Evolutionary conservation across 2,113 vertebrate genomes (phyloP).

Genomic region (Psilopsiagon aymara): DNA sequence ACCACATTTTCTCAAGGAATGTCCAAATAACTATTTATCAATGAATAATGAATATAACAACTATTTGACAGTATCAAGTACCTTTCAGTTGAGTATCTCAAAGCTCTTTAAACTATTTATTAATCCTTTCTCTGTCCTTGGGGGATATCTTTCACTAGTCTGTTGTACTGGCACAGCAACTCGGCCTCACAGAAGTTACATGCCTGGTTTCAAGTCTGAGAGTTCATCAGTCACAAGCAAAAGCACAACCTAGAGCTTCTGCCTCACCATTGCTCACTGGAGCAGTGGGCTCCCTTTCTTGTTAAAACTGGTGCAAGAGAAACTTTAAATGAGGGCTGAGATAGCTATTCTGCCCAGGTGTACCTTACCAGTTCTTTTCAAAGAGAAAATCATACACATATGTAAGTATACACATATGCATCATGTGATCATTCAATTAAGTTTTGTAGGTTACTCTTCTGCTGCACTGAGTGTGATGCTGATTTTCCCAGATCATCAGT

Average conservation of each 20-base stretch:
- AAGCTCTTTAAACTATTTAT: constrained; percentile 17
- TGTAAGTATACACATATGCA: not conserved
- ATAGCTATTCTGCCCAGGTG: not conserved
- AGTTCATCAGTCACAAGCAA: not conserved
- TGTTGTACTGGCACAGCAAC: not conserved
- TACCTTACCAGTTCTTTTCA: not conserved
- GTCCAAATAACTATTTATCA: constrained; percentile 34
- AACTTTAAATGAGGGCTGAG: not conserved
- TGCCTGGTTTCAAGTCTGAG: not conserved
- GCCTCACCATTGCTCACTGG: not conserved
- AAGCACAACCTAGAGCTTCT: not conserved
- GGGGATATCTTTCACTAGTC: not conserved
- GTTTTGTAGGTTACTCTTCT: not conserved
- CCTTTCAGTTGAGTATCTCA: constrained; percentile 28
- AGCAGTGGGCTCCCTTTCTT: not conserved
- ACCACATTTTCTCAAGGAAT: constrained; percentile 40
- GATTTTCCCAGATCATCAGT: not conserved
- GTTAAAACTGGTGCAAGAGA: not conserved
- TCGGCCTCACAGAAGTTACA: not conserved
- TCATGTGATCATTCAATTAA: not conserved
- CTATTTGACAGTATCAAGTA: constrained; percentile 40
- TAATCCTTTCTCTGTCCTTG: not conserved
- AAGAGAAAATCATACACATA: not conserved
- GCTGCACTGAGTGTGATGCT: not conserved
- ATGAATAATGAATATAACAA: constrained; percentile 14